Evolutionary conservation across 35 echinoderm and acorn worm genomes (phyloP).

Genomic region (Lytechinus pictus): DNA sequence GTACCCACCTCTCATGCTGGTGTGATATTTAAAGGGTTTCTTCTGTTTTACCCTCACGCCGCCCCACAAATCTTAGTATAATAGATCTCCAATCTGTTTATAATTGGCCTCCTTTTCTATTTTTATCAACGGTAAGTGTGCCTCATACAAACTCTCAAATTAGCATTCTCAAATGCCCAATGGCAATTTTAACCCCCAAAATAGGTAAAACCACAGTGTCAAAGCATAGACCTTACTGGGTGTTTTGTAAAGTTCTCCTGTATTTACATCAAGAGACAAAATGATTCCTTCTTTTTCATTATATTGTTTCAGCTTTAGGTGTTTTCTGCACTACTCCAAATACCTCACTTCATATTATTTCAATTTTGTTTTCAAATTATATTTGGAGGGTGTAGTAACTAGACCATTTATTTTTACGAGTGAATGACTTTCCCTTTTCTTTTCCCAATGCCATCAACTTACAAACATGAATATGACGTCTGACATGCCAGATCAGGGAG

Average conservation of each 20-base stretch:
- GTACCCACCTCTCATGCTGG: background rate
- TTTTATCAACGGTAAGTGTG: too few relatives aligned
- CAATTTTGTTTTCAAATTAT: background rate
- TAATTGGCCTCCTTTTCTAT: too few relatives aligned
- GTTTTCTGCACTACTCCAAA: too few relatives aligned
- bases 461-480: background rate
- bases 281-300: too few relatives aligned
- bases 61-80: background rate
- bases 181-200: too few relatives aligned
- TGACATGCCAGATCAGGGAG: background rate
- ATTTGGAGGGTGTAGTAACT: background rate
- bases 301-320: too few relatives aligned
- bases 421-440: background rate
- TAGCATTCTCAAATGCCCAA: too few relatives aligned
- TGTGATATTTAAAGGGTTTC: background rate
- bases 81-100: background rate
- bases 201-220: too few relatives aligned
- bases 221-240: too few relatives aligned
- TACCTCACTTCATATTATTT: background rate
- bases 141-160: too few relatives aligned
- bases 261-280: too few relatives aligned
- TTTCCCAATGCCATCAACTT: background rate
- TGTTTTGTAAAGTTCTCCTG: too few relatives aligned
- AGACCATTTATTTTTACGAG: background rate
- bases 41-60: background rate